These are phyloP conservation scores for Burhinus oedicnemus DNA, from an alignment of 2,113 vertebrate species.

Conservation along the genomic window DNA sequence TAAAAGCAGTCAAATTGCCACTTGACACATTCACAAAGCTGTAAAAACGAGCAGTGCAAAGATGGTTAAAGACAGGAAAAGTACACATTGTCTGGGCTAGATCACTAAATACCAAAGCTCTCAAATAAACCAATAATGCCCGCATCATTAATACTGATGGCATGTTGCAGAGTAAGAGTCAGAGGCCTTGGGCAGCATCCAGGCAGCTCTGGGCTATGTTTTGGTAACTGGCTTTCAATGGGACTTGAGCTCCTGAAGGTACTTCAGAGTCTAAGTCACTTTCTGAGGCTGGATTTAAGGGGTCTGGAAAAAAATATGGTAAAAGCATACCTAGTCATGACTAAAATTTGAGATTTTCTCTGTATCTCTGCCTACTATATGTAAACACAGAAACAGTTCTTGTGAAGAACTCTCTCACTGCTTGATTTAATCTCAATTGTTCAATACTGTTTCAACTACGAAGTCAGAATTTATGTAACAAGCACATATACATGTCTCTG, in stretches of 20 bases:
- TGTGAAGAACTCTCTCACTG: not conserved
- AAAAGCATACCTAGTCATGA: not conserved
- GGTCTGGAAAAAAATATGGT: not conserved
- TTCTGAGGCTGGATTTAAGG: not conserved
- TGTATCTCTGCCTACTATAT: not conserved
- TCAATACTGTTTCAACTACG: not conserved
- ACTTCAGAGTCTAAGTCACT: not conserved
- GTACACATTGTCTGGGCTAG: not conserved
- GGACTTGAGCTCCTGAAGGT: not conserved
- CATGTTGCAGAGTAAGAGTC: not conserved
- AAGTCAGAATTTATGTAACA: not conserved
- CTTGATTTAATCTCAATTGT: not conserved
- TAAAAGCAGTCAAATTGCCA: slow-evolving; percentile 52
- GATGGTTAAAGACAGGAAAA: not conserved
- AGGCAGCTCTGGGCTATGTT: not conserved
- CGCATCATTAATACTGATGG: not conserved
- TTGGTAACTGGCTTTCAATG: not conserved
- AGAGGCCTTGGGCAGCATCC: not conserved
- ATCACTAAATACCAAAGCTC: not conserved
- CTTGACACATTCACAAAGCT: slow-evolving; percentile 57
- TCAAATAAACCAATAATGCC: fast-evolving
- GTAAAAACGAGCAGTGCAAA: not conserved
- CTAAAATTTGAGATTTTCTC: not conserved
- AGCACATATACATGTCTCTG: not conserved
- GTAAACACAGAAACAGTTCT: not conserved